Evolutionary conservation across 2,113 vertebrate species (phyloP).

Genomic region (Micromys minutus): DNA sequence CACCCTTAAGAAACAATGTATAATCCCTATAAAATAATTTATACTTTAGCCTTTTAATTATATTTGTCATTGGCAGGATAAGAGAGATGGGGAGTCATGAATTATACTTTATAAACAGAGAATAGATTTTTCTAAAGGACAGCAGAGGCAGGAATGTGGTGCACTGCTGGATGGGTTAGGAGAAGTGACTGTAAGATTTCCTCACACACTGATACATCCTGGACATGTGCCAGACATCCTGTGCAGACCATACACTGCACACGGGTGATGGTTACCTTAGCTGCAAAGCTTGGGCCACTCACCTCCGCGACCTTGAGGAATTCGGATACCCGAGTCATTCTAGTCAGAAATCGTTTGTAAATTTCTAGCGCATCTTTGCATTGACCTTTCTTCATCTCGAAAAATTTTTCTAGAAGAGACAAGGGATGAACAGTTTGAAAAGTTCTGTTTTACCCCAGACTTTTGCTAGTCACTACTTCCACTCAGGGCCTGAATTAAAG

Average conservation of each 20-base stretch:
- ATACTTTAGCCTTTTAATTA: slow-evolving; percentile 13
- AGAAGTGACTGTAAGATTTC: neutral
- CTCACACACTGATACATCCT: neutral
- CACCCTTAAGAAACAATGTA: slow-evolving; percentile 1
- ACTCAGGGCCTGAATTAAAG: slow-evolving; percentile 44
- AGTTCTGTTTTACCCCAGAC: slow-evolving; percentile 53
- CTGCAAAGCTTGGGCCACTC: slow-evolving; percentile 76
- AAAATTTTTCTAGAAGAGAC: slow-evolving; percentile 95
- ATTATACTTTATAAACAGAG: slow-evolving; percentile 13
- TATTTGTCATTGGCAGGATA: slow-evolving; percentile 3
- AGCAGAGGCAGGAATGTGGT: neutral
- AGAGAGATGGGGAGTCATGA: slow-evolving; percentile 13
- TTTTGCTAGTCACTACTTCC: neutral
- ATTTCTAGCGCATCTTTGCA: slow-evolving; percentile 99
- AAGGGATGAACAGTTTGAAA: slow-evolving; percentile 46
- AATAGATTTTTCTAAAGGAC: neutral
- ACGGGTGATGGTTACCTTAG: neutral
- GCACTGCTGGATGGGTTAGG: neutral
- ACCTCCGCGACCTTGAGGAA: slow-evolving; percentile 99
- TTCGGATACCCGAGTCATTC: slow-evolving; percentile 98
- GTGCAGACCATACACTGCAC: neutral
- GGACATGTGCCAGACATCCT: neutral
- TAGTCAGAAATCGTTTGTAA: slow-evolving; percentile 98
- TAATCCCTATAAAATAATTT: slow-evolving; percentile 36
- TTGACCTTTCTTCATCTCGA: slow-evolving; percentile 99